phyloP scores from a whole-genome alignment of 2,888 invertebrate species.

The Drosophila mercatorum region DNA sequence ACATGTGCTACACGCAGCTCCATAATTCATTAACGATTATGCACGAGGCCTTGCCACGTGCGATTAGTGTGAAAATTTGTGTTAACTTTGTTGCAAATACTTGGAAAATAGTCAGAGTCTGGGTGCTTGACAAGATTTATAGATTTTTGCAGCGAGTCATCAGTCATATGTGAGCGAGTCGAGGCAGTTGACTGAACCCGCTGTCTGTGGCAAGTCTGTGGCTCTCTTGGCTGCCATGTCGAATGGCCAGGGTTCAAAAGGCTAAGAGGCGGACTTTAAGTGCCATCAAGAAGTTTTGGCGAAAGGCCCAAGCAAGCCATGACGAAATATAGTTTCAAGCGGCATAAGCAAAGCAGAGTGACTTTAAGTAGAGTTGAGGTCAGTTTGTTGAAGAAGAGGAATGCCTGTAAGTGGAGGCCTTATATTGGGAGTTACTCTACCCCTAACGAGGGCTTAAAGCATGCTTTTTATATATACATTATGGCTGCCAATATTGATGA shows the following conservation, averaged over 20 bases:
- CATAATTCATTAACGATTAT: conserved; percentile 79
- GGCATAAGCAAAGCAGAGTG: conserved; percentile 30
- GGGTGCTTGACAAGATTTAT: conserved; percentile 64
- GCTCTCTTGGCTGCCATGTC: conserved; percentile 28
- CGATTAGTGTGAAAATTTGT: conserved; percentile 65
- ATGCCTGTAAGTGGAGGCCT: background rate
- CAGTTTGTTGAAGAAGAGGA: background rate
- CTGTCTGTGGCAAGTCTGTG: conserved; percentile 36
- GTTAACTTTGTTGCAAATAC: conserved; percentile 61
- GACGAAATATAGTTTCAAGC: conserved; percentile 48
- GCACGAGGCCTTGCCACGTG: conserved; percentile 55
- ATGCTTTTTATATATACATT: conserved; percentile 9
- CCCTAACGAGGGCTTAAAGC: too few species aligned
- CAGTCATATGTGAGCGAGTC: conserved; percentile 39
- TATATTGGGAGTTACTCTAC: background rate
- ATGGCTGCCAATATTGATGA: conserved; percentile 42
- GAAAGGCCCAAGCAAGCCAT: conserved; percentile 37
- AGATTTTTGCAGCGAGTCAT: conserved; percentile 65
- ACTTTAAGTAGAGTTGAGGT: conserved; percentile 28
- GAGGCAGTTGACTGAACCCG: conserved; percentile 46
- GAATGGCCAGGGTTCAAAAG: conserved; percentile 50
- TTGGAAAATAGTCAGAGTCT: background rate
- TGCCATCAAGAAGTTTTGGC: conserved; percentile 50
- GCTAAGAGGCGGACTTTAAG: conserved; percentile 44
- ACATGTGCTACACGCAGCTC: conserved; percentile 69